Evolutionary conservation across 1,140 invertebrate genomes (phyloP).

Genomic region (Ceratoteleas bidentatus): DNA sequence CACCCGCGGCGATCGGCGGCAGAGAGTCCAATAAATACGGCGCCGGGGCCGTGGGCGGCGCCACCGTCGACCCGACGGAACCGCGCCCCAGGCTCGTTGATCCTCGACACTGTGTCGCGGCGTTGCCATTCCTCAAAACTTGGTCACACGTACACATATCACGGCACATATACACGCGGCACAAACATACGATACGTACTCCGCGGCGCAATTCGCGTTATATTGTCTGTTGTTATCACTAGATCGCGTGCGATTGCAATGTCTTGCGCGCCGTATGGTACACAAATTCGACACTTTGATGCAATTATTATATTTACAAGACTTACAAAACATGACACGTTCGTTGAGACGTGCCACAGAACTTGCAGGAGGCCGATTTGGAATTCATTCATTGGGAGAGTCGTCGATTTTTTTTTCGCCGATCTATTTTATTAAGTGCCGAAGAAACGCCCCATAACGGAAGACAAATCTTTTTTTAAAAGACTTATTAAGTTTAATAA

Average conservation of each 20-base stretch:
- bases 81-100: constrained; percentile 10
- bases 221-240: constrained; percentile 69
- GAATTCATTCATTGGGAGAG: constrained; percentile 2
- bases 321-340: constrained; percentile 69
- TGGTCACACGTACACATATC: constrained; percentile 63
- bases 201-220: constrained; percentile 61
- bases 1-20: too few relatives aligned
- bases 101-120: constrained; percentile 12
- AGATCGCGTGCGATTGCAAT: constrained; percentile 75
- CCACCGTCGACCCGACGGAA: constrained; percentile 1
- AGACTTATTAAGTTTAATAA: too few relatives aligned
- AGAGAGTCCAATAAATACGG: too few relatives aligned
- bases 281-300: constrained; percentile 74
- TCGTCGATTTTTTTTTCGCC: not conserved
- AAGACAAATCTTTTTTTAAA: too few relatives aligned
- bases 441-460: too few relatives aligned
- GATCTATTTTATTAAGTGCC: too few relatives aligned
- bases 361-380: constrained; percentile 16
- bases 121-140: constrained; percentile 65
- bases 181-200: constrained; percentile 69
- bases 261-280: constrained; percentile 78
- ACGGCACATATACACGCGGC: constrained; percentile 68
- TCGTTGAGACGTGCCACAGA: constrained; percentile 20
- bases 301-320: constrained; percentile 80
- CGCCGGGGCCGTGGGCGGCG: too few relatives aligned